Conservation (phyloP, 2,888 invertebrate genomes). For the Mythimna albipuncta region DNA sequence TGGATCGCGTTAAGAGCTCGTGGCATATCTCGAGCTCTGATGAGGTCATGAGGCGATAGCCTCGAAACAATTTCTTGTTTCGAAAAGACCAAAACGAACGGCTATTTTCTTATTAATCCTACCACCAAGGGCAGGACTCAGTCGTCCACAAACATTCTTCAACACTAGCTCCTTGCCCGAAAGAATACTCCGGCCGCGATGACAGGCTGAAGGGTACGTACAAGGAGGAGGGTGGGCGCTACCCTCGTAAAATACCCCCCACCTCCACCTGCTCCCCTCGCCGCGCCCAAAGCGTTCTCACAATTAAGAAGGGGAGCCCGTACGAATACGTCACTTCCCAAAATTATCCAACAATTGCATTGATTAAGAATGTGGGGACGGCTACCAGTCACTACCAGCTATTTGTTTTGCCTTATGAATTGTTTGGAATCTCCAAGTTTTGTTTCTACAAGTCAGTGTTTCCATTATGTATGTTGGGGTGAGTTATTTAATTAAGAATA, state of each 20-base stretch:
- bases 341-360: conserved; percentile 54
- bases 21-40: no score
- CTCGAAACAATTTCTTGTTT: background rate
- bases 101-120: conserved; percentile 47
- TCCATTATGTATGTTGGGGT: background rate
- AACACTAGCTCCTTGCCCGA: conserved; percentile 39
- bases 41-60: no score
- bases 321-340: conserved; percentile 45
- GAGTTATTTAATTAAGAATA: conserved; percentile 21
- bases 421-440: conserved; percentile 2
- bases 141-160: conserved; percentile 29
- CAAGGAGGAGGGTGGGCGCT: conserved; percentile 7
- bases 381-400: conserved; percentile 11
- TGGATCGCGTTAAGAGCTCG: no score
- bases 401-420: conserved; percentile 12
- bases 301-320: conserved; percentile 52
- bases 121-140: conserved; percentile 11
- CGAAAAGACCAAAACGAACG: background rate
- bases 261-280: conserved; percentile 6
- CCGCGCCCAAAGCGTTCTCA: conserved; percentile 44
- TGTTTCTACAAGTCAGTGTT: background rate
- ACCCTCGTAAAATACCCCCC: conserved; percentile 54
- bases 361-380: conserved; percentile 42
- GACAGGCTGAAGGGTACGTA: conserved; percentile 41
- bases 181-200: conserved; percentile 49